phyloP scores from a whole-genome alignment of 1,140 invertebrate species.

The Vollenhovia emeryi region DNA sequence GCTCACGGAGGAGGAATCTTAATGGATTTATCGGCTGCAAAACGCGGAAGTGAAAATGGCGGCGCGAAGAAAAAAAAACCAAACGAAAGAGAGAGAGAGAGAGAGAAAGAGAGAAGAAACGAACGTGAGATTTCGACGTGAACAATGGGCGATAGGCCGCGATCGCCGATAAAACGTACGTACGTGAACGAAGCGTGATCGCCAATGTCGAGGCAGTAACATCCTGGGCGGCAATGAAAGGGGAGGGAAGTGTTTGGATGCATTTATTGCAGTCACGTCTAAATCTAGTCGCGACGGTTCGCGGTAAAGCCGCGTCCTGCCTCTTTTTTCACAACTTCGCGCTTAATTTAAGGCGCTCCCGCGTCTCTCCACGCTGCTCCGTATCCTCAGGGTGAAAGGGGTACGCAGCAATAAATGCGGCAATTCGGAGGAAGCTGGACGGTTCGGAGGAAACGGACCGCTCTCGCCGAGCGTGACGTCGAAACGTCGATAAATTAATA shows the following conservation, averaged over 20 bases:
- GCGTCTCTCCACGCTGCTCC: background rate
- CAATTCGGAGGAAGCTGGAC: conserved; percentile 3
- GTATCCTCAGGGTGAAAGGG: conserved; percentile 12
- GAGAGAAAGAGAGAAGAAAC: background rate
- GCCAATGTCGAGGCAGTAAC: background rate
- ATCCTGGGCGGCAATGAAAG: conserved; percentile 6
- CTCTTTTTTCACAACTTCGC: conserved; percentile 73
- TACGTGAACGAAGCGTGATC: conserved; percentile 4
- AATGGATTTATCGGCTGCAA: conserved; percentile 65
- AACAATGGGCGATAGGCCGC: conserved; percentile 24
- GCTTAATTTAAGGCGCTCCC: conserved; percentile 71
- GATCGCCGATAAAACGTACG: conserved; percentile 44
- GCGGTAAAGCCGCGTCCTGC: conserved; percentile 59
- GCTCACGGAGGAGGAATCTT: conserved; percentile 23
- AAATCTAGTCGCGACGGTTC: conserved; percentile 58
- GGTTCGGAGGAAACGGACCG: background rate
- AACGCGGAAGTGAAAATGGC: conserved; percentile 49
- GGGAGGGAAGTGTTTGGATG: conserved; percentile 44
- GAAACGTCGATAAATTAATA: background rate
- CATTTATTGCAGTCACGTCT: conserved; percentile 79
- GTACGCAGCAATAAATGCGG: background rate
- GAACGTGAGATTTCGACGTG: background rate
- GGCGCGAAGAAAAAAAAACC: background rate
- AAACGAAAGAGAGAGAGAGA: conserved; percentile 1
- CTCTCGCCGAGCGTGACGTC: background rate